These are phyloP conservation scores for Rhopalosiphum maidis DNA, from an alignment of 1,140 invertebrate species.

Conservation along the genomic window DNA sequence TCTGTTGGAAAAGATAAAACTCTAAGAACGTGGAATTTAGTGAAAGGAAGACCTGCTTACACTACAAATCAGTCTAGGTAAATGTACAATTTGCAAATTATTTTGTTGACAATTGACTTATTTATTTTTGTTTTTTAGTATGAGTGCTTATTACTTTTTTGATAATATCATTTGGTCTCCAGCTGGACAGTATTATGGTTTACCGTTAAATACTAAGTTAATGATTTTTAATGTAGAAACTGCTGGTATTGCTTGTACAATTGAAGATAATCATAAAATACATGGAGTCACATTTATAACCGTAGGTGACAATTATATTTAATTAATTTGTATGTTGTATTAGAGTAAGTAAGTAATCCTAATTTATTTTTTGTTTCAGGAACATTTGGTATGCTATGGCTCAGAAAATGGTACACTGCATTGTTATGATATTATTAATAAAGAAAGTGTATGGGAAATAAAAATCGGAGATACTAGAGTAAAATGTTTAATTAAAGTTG, in stretches of 20 bases:
- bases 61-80: constrained; percentile 78
- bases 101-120: constrained; percentile 22
- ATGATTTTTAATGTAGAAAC: constrained; percentile 66
- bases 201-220: constrained; percentile 36
- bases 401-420: constrained; percentile 57
- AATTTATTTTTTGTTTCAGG: constrained; percentile 41
- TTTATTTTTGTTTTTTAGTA: constrained; percentile 66
- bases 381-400: constrained; percentile 58
- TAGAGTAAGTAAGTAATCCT: not conserved
- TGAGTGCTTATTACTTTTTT: constrained; percentile 65
- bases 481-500: constrained; percentile 52
- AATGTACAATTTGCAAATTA: constrained; percentile 59
- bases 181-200: constrained; percentile 40
- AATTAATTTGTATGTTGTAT: not conserved
- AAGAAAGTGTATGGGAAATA: constrained; percentile 54
- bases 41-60: constrained; percentile 88
- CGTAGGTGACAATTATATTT: constrained; percentile 54
- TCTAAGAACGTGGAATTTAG: constrained; percentile 90
- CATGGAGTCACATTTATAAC: constrained; percentile 58
- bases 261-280: constrained; percentile 59
- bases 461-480: constrained; percentile 56
- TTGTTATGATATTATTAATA: constrained; percentile 42
- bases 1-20: constrained; percentile 84
- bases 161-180: constrained; percentile 23
- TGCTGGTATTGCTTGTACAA: constrained; percentile 69